Percentiles rank a stretch among this genome's conserved stretches.
These are phyloP conservation scores for Pampusana beccarii DNA, from an alignment of 2,113 vertebrate genomes.

Conservation along the genomic window DNA sequence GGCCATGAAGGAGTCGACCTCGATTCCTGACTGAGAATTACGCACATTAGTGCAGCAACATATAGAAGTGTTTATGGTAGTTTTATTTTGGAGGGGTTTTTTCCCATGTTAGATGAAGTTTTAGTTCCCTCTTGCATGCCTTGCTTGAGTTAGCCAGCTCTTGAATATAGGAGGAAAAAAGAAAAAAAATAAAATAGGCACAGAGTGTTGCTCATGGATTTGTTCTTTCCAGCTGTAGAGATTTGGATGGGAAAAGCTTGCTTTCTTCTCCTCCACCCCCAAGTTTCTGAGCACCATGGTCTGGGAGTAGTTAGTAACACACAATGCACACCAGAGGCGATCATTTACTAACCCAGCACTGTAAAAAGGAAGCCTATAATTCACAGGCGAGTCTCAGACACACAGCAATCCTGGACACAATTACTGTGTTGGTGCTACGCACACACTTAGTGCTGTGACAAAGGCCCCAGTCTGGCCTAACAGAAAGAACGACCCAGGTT, in stretches of 20 bases:
- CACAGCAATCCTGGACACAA: neutral
- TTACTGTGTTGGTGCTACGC: neutral
- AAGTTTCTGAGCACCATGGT: neutral
- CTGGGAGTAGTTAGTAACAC: neutral
- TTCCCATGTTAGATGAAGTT: neutral
- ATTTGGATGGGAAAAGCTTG: neutral
- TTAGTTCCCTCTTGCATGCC: neutral
- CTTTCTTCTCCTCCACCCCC: neutral
- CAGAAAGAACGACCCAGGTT: neutral
- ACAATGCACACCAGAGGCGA: neutral
- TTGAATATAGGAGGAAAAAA: neutral
- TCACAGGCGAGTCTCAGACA: neutral
- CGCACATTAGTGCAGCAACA: accelerated
- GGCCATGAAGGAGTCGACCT: neutral
- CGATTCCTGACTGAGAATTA: neutral
- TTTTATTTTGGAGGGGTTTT: neutral
- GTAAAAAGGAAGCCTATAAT: neutral
- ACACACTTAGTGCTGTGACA: accelerated
- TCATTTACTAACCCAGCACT: neutral
- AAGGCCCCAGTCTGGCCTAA: neutral
- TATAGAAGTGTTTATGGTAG: neutral
- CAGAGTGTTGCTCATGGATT: neutral
- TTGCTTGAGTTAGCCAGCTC: neutral
- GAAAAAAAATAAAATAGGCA: too few species aligned
- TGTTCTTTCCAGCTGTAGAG: neutral